Percentiles rank a stretch among this genome's conserved stretches.
Evolutionary conservation across 2,888 invertebrate species (phyloP).

Genomic region (Criorhina ranunculi): DNA sequence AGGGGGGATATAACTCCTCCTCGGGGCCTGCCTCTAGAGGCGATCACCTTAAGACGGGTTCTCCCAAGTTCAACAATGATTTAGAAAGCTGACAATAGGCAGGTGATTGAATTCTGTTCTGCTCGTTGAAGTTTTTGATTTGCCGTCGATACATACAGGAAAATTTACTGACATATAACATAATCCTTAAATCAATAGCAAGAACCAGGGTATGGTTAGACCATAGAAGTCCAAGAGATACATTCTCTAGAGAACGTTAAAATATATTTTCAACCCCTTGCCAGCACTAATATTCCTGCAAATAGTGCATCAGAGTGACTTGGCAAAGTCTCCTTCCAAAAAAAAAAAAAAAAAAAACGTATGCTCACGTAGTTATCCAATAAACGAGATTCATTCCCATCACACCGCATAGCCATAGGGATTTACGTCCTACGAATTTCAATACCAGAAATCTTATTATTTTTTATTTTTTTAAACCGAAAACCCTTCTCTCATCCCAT

Average conservation of each 20-base stretch:
- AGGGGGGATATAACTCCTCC: too few relatives aligned
- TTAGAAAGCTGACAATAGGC: too few relatives aligned
- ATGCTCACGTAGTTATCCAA: conserved; percentile 75
- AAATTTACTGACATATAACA: too few relatives aligned
- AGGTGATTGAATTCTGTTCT: too few relatives aligned
- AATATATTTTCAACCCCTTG: conserved; percentile 2
- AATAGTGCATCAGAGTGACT: conserved; percentile 51
- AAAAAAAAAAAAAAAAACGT: conserved; percentile 34
- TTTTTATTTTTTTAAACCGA: conserved; percentile 21
- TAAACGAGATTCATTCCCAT: conserved; percentile 73
- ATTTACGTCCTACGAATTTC: conserved; percentile 70
- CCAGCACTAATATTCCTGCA: neutral
- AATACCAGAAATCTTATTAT: conserved; percentile 70
- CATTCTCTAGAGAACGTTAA: neutral
- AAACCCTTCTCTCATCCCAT: conserved; percentile 25
- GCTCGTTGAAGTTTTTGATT: too few relatives aligned
- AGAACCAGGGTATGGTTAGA: too few relatives aligned
- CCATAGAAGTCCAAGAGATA: too few relatives aligned
- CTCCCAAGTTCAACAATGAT: too few relatives aligned
- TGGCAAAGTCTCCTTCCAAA: conserved; percentile 14
- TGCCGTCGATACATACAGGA: too few relatives aligned
- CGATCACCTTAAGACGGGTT: too few relatives aligned
- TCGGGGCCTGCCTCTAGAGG: too few relatives aligned
- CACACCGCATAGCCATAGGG: conserved; percentile 67
- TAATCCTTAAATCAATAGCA: too few relatives aligned